Base-by-base conservation (phyloP, 2,888 invertebrate genomes). In the Fissipunctia ypsillon region DNA sequence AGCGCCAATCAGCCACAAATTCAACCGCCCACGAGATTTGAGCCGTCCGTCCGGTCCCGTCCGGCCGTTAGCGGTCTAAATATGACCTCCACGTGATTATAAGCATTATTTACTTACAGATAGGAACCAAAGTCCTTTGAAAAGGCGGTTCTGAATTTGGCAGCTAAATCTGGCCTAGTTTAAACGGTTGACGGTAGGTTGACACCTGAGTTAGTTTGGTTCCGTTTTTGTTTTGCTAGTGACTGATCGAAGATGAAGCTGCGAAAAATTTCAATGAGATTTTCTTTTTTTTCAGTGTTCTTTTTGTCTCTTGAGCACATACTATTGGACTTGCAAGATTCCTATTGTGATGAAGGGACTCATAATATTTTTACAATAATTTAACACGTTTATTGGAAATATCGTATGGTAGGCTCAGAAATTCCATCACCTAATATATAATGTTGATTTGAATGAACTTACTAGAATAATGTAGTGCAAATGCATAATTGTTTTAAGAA, bases 21-120 rank as follows among this genome's bases (percentile, higher is more conserved):
- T 84, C 80, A 70, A 72, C 86, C 90, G 86, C 90, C 91, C 89
- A 84, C 61, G 88, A 89, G 90, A 88, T 91, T 89, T 87, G 81
- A 78, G 61, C 68, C 79, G 80, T 41, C 56, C 31, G 5, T 66
- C 67, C 45, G 77, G 38, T 63, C 63, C 65, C 73, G 75, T 59
- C 72, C 61, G 69, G 77, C 79, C 59, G 73, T 75, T 73, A 69
- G 73, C 71, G 57, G 68, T 69, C 67, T 61, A 52, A 41, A 56
- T 64, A 45, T 31, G 22, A 65, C 50, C 56, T 56, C 28, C 43
- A 45, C 31, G 28, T 72, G 63, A 59, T 81, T 77, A 69, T 69
- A 57, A 35, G n/a, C 70, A 28, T 66, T 72, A 78, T 73, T 64
- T 22, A 57, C 65, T 45, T 48, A 5, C 1, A 2, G 0, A 65